Evolutionary conservation across 2,797 vertebrate species (phyloP).

Genomic region (Enteromius paludinosus): DNA sequence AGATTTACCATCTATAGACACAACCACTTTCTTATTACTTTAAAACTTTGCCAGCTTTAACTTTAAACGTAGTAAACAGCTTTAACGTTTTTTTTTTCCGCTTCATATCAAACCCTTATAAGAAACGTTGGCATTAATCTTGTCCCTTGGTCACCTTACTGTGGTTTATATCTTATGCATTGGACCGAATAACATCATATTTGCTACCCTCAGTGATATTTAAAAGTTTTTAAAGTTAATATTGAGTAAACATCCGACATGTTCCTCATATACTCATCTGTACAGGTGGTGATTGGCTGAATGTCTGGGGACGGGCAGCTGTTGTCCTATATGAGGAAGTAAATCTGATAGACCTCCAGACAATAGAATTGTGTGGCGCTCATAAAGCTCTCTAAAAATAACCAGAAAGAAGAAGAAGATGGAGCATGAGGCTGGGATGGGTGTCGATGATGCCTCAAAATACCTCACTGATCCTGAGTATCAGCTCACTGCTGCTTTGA

Average conservation of each 20-base stretch:
- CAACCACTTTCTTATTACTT: not conserved
- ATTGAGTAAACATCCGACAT: constrained; percentile 32
- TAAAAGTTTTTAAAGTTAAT: constrained; percentile 11
- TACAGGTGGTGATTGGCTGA: constrained; percentile 22
- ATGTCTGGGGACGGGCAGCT: constrained; percentile 50
- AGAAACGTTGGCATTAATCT: not conserved
- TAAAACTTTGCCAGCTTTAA: not conserved
- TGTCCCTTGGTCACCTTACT: not conserved
- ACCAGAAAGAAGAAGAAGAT: constrained; percentile 57
- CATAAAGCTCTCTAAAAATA: constrained; percentile 63
- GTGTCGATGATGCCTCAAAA: constrained; percentile 27
- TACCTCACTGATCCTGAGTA: constrained; percentile 28
- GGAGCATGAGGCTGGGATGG: constrained; percentile 8
- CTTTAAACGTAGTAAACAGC: not conserved
- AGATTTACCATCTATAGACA: not conserved
- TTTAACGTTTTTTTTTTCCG: not conserved
- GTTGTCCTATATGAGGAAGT: constrained; percentile 43
- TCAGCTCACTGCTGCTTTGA: constrained; percentile 31
- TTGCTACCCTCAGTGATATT: not conserved
- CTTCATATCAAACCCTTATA: not conserved
- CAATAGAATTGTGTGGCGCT: constrained; percentile 53
- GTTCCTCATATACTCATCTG: constrained; percentile 43
- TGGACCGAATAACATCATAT: not conserved
- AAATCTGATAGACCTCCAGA: constrained; percentile 55
- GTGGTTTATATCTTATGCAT: not conserved